Evolutionary conservation across 2,113 vertebrate genomes (phyloP).

Genomic region (Boulengeromyrus knoepffleri): DNA sequence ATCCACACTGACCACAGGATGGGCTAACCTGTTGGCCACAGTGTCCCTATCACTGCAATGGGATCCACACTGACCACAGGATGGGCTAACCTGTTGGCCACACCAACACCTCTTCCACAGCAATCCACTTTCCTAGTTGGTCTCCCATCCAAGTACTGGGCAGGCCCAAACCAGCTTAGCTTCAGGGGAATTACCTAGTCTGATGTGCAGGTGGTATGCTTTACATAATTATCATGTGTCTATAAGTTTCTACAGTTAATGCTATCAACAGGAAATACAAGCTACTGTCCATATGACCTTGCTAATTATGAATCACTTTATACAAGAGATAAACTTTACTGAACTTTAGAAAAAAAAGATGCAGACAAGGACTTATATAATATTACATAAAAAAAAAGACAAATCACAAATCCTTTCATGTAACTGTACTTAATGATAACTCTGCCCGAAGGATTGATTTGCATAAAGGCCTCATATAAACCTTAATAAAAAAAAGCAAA

Average conservation of each 20-base stretch:
- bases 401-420: not conserved
- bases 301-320: not conserved
- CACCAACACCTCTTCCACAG: not conserved
- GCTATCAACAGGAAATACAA: not conserved
- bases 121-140: not conserved
- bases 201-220: not conserved
- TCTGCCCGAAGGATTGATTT: not conserved
- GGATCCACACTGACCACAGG: not conserved
- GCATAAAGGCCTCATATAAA: not conserved
- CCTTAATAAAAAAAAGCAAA: not conserved
- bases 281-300: not conserved
- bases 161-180: not conserved
- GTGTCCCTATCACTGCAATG: no score
- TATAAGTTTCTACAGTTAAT: not conserved
- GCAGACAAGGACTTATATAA: not conserved
- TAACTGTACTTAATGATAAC: conserved; percentile 1
- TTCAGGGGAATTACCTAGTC: not conserved
- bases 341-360: not conserved
- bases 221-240: not conserved
- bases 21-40: no score
- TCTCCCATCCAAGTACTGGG: not conserved
- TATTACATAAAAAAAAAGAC: not conserved
- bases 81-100: not conserved
- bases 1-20: no score
- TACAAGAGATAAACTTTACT: not conserved